These are phyloP conservation scores for Phataginus tetradactyla DNA, from an alignment of 2,797 vertebrate genomes.

Conservation along the genomic window DNA sequence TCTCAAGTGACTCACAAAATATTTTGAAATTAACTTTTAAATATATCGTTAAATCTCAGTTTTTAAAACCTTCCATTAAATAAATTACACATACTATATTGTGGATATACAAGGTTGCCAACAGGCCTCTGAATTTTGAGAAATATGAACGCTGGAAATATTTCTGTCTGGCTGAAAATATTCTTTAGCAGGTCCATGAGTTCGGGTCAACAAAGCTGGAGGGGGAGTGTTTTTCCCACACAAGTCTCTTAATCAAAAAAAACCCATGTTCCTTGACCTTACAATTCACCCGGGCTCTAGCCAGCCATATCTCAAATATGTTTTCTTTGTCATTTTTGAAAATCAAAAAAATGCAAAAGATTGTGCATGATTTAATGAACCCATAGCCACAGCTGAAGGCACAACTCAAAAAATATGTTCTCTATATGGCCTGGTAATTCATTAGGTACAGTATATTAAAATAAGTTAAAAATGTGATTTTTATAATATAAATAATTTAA, in stretches of 20 bases:
- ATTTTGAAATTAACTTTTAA: background rate
- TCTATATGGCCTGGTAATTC: background rate
- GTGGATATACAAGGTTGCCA: no score
- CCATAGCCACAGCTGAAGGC: background rate
- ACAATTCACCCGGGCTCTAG: background rate
- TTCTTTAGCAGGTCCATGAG: background rate
- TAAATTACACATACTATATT: background rate
- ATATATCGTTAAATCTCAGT: background rate
- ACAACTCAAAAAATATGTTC: background rate
- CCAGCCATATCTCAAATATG: background rate
- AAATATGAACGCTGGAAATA: background rate
- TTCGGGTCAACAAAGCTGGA: fast-evolving
- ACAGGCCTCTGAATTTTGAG: background rate
- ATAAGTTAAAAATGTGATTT: background rate
- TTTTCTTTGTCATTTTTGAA: background rate
- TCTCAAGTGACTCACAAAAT: background rate
- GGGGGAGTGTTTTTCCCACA: background rate
- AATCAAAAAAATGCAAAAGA: background rate
- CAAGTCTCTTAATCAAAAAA: background rate
- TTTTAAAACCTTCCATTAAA: background rate
- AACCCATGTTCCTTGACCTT: background rate
- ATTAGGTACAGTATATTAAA: background rate
- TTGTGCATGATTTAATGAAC: background rate
- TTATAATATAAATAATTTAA: background rate
- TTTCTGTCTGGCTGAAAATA: background rate